These are phyloP conservation scores for Orycteropus afer DNA, from an alignment of 2,113 vertebrate genomes.

Conservation along the genomic window DNA sequence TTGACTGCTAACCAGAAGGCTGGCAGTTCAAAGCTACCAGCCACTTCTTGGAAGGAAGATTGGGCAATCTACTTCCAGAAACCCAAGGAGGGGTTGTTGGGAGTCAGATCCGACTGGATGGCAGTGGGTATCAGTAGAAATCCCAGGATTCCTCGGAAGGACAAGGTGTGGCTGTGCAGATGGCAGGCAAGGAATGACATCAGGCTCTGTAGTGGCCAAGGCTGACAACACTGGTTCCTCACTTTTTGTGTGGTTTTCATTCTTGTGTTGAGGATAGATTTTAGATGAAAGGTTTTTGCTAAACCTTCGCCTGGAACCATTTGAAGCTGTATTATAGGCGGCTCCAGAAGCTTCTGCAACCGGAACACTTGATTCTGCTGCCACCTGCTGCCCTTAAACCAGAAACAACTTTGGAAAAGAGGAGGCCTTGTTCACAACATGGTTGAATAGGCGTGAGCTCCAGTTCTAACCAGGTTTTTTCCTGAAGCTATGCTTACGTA, in stretches of 20 bases:
- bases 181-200: neutral
- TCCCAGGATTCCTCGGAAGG: conserved; percentile 2
- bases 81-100: no score
- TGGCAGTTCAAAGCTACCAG: no score
- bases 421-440: neutral
- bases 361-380: conserved; percentile 58
- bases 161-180: neutral
- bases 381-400: conserved; percentile 63
- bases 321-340: neutral
- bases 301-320: neutral
- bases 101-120: no score
- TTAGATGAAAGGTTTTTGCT: neutral
- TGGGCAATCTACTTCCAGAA: no score
- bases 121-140: neutral
- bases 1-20: no score
- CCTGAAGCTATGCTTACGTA: neutral
- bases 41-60: no score
- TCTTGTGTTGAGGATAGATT: conserved; percentile 14
- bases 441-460: no score
- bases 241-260: conserved; percentile 8
- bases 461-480: neutral
- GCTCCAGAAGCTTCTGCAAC: neutral
- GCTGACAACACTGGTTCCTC: neutral
- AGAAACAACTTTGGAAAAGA: neutral
- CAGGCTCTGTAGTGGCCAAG: neutral